phyloP scores from a whole-genome alignment of 2,113 vertebrate genomes.

The Rhodinocichla rosea region DNA sequence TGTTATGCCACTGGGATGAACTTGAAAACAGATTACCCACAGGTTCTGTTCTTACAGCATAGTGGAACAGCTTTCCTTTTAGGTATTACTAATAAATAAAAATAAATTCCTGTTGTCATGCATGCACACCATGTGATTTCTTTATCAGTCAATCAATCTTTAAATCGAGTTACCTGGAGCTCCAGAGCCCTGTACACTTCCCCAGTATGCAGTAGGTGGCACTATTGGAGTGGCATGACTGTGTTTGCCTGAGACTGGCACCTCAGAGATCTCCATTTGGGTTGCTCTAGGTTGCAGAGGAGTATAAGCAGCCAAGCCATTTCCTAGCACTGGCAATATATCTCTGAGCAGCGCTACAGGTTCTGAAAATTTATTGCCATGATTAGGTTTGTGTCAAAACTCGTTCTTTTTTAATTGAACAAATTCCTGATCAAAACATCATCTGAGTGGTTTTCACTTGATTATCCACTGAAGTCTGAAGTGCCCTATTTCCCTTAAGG shows the following conservation, averaged over 20 bases:
- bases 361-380: not conserved
- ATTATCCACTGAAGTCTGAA: not conserved
- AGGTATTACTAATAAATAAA: not conserved
- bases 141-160: not conserved
- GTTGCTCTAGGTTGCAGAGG: not conserved
- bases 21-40: not conserved
- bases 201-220: conserved; percentile 23
- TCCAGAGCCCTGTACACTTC: not conserved
- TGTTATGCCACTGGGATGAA: not conserved
- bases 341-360: not conserved
- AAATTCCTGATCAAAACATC: not conserved
- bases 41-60: not conserved
- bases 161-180: not conserved
- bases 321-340: not conserved
- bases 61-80: not conserved
- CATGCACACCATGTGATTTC: not conserved
- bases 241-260: not conserved
- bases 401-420: not conserved
- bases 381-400: not conserved
- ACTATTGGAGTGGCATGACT: conserved; percentile 5
- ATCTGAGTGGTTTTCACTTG: not conserved
- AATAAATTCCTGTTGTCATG: not conserved
- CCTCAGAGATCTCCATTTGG: not conserved
- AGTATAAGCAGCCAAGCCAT: not conserved
- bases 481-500: not conserved